Base-by-base conservation (phyloP, 2,888 invertebrate genomes). In the Ceramica pisi region DNA sequence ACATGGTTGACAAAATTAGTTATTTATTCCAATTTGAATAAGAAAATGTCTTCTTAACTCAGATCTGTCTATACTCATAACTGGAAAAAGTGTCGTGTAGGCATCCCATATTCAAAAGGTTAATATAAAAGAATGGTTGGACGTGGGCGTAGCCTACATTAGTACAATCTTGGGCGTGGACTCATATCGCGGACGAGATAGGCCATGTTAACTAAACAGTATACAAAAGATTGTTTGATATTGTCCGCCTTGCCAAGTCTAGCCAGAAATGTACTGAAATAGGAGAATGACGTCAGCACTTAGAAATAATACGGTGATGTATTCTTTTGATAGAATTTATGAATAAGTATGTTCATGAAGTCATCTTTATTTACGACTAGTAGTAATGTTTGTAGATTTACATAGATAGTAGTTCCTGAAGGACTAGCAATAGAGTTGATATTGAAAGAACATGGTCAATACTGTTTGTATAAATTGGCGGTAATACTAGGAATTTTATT, bases 141-240 rank as follows among this genome's bases (percentile, higher is more conserved):
- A 7, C 14, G 81, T 83, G 71, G 77, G 84, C 38, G 77, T 83
- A 59, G 5, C 71, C 84, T 67, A 72, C 57, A 67, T 83, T 48
- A 62, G 31, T 46, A 31, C 57, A 55, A 61, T 64, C 44, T 69
- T 76, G 81, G 81, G 71, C 51, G 69, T 67, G 71, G 77, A 56
- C 66, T 19, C 23, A 26, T 41, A 48, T 41, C 57, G 41, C 46
- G 31, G n/a, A 31, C 48, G 12, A 60, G 26, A 21, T 51, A 51
- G 71, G 59, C 59, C 74, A 63, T 31, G 62, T 59, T 65, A 71
- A 79, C 67, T 62, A 55, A 65, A 68, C 51, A 48, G 8, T 66
- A 60, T 41, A 26, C 31, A 57, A 69, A 57, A 59, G 50, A 80
- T 21, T 73, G 59, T 61, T 67, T 46, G 44, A 64, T 44, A 50